A percentile compares a stretch with the other conserved stretches of the same genome.
These are phyloP conservation scores for Drosophila grimshawi DNA, from an alignment of 1,140 invertebrate species.

Conservation along the genomic window DNA sequence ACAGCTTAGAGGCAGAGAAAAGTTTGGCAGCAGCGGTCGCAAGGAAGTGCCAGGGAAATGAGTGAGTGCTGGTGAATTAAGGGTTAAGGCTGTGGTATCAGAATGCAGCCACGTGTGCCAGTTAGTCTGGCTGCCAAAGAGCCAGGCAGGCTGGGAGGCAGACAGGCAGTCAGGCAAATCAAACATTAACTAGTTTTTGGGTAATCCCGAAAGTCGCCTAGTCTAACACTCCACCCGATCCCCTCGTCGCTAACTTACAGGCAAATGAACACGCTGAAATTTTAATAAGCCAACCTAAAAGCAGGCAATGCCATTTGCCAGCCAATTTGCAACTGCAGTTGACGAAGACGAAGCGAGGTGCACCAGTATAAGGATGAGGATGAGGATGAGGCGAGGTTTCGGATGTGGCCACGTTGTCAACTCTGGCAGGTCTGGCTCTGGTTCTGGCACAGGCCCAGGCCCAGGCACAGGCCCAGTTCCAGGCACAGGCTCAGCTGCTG, in stretches of 20 bases:
- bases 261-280: conserved; percentile 79
- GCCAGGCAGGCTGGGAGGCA: conserved; percentile 1
- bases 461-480: conserved; percentile 17
- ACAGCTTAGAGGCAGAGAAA: conserved; percentile 3
- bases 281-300: conserved; percentile 82
- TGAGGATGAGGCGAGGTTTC: conserved; percentile 17
- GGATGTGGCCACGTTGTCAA: conserved; percentile 45
- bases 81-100: conserved; percentile 8
- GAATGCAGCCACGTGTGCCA: conserved; percentile 66
- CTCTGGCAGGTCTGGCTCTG: conserved; percentile 1
- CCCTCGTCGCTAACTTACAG: conserved; percentile 48
- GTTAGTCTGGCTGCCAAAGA: not conserved
- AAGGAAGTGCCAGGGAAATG: not conserved
- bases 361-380: conserved; percentile 27
- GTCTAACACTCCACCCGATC: conserved; percentile 21
- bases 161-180: conserved; percentile 55
- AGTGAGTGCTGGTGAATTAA: not conserved
- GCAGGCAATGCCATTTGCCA: conserved; percentile 75
- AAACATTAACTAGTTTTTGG: conserved; percentile 79
- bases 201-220: conserved; percentile 57
- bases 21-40: conserved; percentile 5
- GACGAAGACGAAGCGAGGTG: conserved; percentile 70
- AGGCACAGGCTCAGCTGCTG: conserved; percentile 62
- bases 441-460: not conserved
- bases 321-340: conserved; percentile 78